Evolutionary conservation across 2,888 invertebrate genomes (phyloP).

Genomic region (Cosmia pyralina): DNA sequence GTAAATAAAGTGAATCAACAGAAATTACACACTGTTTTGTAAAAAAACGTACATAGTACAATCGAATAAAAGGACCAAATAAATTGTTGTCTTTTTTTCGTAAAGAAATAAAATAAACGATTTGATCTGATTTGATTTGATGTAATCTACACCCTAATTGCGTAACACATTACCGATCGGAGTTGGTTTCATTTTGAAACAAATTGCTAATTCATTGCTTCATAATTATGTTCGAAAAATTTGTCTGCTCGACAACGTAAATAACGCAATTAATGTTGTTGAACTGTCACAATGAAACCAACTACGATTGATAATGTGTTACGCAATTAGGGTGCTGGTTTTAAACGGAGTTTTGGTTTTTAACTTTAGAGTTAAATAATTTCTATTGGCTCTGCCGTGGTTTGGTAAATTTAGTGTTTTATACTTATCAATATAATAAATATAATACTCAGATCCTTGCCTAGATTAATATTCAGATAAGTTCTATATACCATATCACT

Average conservation of each 20-base stretch:
- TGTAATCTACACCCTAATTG: too few relatives aligned
- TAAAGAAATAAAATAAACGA: too few relatives aligned
- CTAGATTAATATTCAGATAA: conserved; percentile 12
- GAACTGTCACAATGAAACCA: too few relatives aligned
- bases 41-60: neutral
- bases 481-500: conserved; percentile 2
- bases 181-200: too few relatives aligned
- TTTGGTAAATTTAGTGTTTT: neutral
- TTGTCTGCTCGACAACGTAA: too few relatives aligned
- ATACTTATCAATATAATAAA: conserved; percentile 4
- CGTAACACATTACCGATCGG: too few relatives aligned
- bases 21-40: neutral
- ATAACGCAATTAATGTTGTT: too few relatives aligned
- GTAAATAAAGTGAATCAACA: conserved; percentile 8
- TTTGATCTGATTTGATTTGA: too few relatives aligned
- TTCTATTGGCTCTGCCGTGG: neutral
- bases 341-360: neutral
- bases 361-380: neutral
- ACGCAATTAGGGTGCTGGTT: too few relatives aligned
- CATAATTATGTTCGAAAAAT: too few relatives aligned
- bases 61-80: neutral
- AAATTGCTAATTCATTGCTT: too few relatives aligned
- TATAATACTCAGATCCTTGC: conserved; percentile 34
- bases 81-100: neutral
- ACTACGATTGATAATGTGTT: too few relatives aligned